Evolutionary conservation across 1,140 invertebrate genomes (phyloP).

Genomic region (Zaprionus africanus): DNA sequence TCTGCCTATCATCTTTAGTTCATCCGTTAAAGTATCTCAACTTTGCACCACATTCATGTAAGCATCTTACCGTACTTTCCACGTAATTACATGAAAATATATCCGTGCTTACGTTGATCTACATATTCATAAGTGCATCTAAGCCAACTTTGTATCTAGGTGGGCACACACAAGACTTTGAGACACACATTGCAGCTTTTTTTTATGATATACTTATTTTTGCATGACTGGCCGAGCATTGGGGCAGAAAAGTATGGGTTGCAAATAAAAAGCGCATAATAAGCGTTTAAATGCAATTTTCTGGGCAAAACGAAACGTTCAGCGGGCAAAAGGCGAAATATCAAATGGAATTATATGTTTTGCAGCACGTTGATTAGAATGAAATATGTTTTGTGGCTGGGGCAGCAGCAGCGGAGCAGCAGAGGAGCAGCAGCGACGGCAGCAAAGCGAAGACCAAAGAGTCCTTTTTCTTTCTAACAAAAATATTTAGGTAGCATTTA

Average conservation of each 20-base stretch:
- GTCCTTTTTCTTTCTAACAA: slow-evolving; percentile 69
- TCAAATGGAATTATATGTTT: slow-evolving; percentile 81
- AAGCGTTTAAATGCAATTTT: slow-evolving; percentile 84
- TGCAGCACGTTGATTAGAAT: slow-evolving; percentile 77
- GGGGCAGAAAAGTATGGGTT: slow-evolving; percentile 76
- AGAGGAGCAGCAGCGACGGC: slow-evolving; percentile 11
- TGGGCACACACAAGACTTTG: neutral
- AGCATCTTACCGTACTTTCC: neutral
- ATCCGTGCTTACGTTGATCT: neutral
- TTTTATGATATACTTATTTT: slow-evolving; percentile 51
- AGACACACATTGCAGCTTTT: slow-evolving; percentile 14
- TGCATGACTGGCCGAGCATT: slow-evolving; percentile 69
- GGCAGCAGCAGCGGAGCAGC: slow-evolving; percentile 3
- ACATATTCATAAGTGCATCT: neutral
- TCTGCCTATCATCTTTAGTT: neutral
- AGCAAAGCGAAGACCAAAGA: slow-evolving; percentile 40
- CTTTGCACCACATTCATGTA: neutral
- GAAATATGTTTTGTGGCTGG: slow-evolving; percentile 60
- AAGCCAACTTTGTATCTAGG: slow-evolving; percentile 1
- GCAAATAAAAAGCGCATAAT: slow-evolving; percentile 84
- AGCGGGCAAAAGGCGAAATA: slow-evolving; percentile 62
- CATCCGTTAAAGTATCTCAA: neutral
- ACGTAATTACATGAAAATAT: neutral
- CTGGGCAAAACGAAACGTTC: slow-evolving; percentile 65
- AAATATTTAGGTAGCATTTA: slow-evolving; percentile 81